Base-by-base conservation (phyloP, 2,797 vertebrate genomes). In the Smutsia temminckii region DNA sequence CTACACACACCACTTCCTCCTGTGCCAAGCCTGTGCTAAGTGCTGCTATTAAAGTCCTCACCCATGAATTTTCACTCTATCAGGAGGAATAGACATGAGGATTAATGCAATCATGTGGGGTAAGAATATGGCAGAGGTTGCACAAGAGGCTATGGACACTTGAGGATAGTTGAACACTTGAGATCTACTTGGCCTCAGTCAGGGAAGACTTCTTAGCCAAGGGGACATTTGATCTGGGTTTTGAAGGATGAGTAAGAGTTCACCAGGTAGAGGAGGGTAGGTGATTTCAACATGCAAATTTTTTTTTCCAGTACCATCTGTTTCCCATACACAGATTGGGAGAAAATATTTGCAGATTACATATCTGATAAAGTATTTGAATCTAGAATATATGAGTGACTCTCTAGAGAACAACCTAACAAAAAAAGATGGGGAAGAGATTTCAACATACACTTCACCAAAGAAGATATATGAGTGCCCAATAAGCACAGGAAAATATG, bases 191-290 rank as follows among this genome's bases (percentile, higher is more conserved):
- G 71, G 13, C 40, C 27, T 93, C 14, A 18, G 32, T 29, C 18
- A n/a, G 18, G 55, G n/a, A 64, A 75, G 63, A 4, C 49, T 59
- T 94, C 63, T 40, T 49, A 75, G 75, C 20, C 20, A 46, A 71
- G 37, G n/a, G 37, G 21, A 83, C 21, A 77, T 53, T 32, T 27
- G 23, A 59, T 32, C 46, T 57, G 89, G 69, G 79, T 74, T 94
- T 91, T 92, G 53, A 79, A 84, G 94, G 6, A 20, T 71, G 46
- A 53, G 49, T 64, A 92, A 69, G 75, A 89, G 94, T 66, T 91
- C 11, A 7, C n/a, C 18, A 32, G 16, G 9, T 40, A 23, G 27
- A 53, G 18, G 27, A 4, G 53, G 42, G 5, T 9, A 8, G 46
- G 25, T 66, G 2, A 61, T 77, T 89, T 78, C 55, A 23, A 66